Evolutionary conservation across 2,113 vertebrate species (phyloP).

Genomic region (Chlamydotis undulata): DNA sequence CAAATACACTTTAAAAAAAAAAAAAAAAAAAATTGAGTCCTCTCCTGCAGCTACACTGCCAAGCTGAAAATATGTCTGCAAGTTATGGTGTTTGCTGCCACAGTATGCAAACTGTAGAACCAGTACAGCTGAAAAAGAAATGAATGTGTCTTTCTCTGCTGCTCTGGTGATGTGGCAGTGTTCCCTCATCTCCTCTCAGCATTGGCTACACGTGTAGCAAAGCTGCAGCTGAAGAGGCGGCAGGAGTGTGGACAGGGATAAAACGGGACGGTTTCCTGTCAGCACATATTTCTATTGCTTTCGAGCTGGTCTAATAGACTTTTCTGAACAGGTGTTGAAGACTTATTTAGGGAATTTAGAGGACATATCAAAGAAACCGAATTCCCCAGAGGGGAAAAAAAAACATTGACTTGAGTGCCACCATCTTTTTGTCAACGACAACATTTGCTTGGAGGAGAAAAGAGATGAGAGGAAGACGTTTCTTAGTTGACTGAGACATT

Average conservation of each 20-base stretch:
- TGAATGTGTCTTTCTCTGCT: neutral
- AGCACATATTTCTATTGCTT: neutral
- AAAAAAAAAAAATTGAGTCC: too few species aligned
- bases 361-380: neutral
- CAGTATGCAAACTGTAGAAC: neutral
- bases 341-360: neutral
- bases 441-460: neutral
- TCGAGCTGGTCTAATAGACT: neutral
- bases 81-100: neutral
- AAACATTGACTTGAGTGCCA: neutral
- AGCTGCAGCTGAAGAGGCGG: neutral
- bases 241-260: neutral
- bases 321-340: neutral
- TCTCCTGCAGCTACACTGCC: neutral
- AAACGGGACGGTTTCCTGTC: neutral
- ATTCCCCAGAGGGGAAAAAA: neutral
- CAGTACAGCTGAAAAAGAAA: neutral
- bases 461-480: neutral
- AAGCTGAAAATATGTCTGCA: neutral
- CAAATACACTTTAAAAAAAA: neutral
- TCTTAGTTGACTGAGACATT: neutral
- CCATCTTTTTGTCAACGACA: neutral
- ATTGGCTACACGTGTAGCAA: neutral
- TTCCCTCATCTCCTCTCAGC: neutral
- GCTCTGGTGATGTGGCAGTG: neutral